A percentile compares a stretch with the other conserved stretches of the same genome.
phyloP scores from a whole-genome alignment of 2,888 invertebrate genomes.

The Drosophila nigricruria region DNA sequence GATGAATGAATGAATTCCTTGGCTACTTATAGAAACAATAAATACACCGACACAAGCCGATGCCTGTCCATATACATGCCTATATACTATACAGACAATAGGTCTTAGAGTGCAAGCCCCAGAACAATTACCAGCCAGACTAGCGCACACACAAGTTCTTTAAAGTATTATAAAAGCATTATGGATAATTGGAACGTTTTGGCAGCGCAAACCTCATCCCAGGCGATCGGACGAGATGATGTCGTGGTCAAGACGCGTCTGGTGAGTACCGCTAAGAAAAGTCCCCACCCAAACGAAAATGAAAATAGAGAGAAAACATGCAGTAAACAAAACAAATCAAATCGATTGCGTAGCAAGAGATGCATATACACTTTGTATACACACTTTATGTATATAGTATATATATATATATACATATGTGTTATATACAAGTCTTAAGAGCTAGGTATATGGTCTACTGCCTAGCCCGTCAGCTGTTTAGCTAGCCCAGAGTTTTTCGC shows the following conservation, averaged over 20 bases:
- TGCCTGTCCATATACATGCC: slow-evolving; percentile 23
- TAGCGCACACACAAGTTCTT: slow-evolving; percentile 28
- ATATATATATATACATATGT: background rate
- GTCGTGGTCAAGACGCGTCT: slow-evolving; percentile 81
- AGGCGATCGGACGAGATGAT: slow-evolving; percentile 90
- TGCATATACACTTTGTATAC: slow-evolving; percentile 21
- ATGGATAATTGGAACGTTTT: slow-evolving; percentile 92
- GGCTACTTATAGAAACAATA: slow-evolving; percentile 58
- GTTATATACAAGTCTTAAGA: slow-evolving; percentile 11
- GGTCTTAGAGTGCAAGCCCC: slow-evolving; percentile 42
- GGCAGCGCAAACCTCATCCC: slow-evolving; percentile 88
- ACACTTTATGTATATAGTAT: background rate
- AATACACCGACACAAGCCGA: slow-evolving; percentile 43
- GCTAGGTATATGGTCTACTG: slow-evolving; percentile 11
- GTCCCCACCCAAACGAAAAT: background rate
- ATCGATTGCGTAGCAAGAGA: slow-evolving; percentile 47
- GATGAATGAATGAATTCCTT: slow-evolving; percentile 59
- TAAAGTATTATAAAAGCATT: slow-evolving; percentile 34
- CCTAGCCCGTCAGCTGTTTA: slow-evolving; percentile 57
- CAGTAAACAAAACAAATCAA: slow-evolving; percentile 68
- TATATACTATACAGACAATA: slow-evolving; percentile 28
- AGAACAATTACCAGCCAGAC: slow-evolving; percentile 24
- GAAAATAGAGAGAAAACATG: slow-evolving; percentile 17
- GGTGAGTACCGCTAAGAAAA: slow-evolving; percentile 70
- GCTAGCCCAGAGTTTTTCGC: slow-evolving; percentile 48